Evolutionary conservation across 1,140 invertebrate species (phyloP).

Genomic region (Whitmania pigra): DNA sequence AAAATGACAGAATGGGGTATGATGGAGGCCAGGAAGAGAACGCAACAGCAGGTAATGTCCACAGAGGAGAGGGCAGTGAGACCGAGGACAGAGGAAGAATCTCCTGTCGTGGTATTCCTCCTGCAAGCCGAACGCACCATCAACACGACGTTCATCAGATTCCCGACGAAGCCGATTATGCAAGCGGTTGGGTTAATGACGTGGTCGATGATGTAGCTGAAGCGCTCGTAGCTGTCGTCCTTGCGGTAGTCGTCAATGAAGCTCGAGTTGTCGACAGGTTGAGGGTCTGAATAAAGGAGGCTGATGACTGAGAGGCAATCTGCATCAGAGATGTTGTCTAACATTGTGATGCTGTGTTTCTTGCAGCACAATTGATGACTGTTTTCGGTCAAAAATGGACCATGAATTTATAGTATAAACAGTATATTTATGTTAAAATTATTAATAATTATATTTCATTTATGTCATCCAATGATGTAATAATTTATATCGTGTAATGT

Average conservation of each 20-base stretch:
- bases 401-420: too few relatives aligned
- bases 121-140: background rate
- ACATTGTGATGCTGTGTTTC: too few relatives aligned
- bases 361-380: too few relatives aligned
- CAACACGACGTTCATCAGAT: slow-evolving; percentile 14
- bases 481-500: too few relatives aligned
- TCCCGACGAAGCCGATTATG: slow-evolving; percentile 19
- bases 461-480: too few relatives aligned
- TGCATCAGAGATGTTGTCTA: too few relatives aligned
- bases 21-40: background rate
- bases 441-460: too few relatives aligned
- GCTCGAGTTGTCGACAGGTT: too few relatives aligned
- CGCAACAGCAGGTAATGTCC: slow-evolving; percentile 35
- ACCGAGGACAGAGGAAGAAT: slow-evolving; percentile 26
- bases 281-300: too few relatives aligned
- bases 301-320: too few relatives aligned
- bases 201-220: slow-evolving; percentile 3
- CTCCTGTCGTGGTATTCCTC: background rate
- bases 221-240: slow-evolving; percentile 4
- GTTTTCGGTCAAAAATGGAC: too few relatives aligned
- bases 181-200: slow-evolving; percentile 12
- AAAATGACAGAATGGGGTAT: background rate
- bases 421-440: too few relatives aligned
- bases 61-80: slow-evolving; percentile 34
- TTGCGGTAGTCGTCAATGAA: background rate